Base-by-base conservation (phyloP, 1,140 invertebrate species). In the Bombus haemorrhoidalis region DNA sequence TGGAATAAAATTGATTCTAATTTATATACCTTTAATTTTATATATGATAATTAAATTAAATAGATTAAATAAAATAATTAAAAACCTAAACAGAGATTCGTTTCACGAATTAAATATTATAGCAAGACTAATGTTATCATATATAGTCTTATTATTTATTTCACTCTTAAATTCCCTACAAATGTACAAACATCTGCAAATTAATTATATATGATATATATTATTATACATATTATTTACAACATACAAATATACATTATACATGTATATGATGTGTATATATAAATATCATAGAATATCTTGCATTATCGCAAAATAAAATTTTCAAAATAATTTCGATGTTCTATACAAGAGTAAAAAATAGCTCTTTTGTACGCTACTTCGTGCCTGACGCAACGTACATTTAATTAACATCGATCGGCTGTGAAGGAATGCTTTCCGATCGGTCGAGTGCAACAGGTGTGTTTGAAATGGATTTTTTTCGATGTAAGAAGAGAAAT, bases 401-500 rank as follows among this genome's bases (percentile, higher is more conserved):
- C 28, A 53, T 37, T 80, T 71, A 69, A 80, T 71, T 80, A 69
- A 71, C 43, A 39, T 39, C 32, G 34, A 43, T 43, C 43, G 25
- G 34, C 13, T 18, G 66, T 13, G 34, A 80, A 69, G 32, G 12
- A 6, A 69, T 41, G 28, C 59, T 28, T 78, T 78, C 41, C 39
- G 18, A 79, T 68, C 62, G 41, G 32, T 1, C 32, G 22, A 37
- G 43, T 53, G 78, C 66, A 80, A 80, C 78, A 80, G 78, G 78
- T 80, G 77, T 68, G n/a, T 47, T 79, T 22, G 62, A 79, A 34
- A 64, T 15, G 39, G 18, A 22, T 68, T 66, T 47, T 79, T 47
- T 68, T 32, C 15, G 18, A 79, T 34, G 18, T 34, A 32, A 34
- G 37, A 25, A 10, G 25, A 22, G n/a, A 5, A 53, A 53, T 53